Base-by-base conservation (phyloP, 1,140 invertebrate species). In the Belonocnema kinseyi region DNA sequence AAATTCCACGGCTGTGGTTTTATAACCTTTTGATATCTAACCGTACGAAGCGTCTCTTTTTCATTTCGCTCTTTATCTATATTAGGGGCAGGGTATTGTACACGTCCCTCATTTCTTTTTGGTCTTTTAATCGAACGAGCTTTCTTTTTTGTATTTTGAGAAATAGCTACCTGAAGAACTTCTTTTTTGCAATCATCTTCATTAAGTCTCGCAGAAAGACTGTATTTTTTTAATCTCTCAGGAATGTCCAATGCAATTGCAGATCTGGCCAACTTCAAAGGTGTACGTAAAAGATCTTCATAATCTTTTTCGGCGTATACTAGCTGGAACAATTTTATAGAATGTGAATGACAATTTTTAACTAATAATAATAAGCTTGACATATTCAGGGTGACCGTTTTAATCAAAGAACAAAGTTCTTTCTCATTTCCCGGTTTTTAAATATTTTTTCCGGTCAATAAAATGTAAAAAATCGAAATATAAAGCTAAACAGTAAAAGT, bases 181-280 rank as follows among this genome's bases (percentile, higher is more conserved):
- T 66, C 40, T 26, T 16, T 14, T 40, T 66, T 7, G 13, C 5
- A 40, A 66, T 66, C 61, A 6, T 66, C 33, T 46, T 11, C 7
- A 46, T 46, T 46, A 13, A 2, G 3, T 40, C 13, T 26, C n/a
- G 40, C 7, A 16, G 21, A 46, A 66, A 66, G 2, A 66, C 61
- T 66, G 33, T 40, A 93, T 81, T 89, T 91, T 21, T 80, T 82
- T 33, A 93, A 83, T 61, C 92, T 88, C 7, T 88, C 81, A 0
- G 77, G 5, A n/a, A 92, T 81, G 2, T 87, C 72, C 17, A 93
- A 72, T 75, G 80, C 78, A 54, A 87, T 75, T 0, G 92, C 92
- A 56, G 87, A 85, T 13, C 90, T 77, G 5, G 92, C 92, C 77
- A 92, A 83, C 19, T 77, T 50, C 19, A 66, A 13, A 40, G 61